phyloP scores from a whole-genome alignment of 2,888 invertebrate species.

The Dolichopus griseipennis region DNA sequence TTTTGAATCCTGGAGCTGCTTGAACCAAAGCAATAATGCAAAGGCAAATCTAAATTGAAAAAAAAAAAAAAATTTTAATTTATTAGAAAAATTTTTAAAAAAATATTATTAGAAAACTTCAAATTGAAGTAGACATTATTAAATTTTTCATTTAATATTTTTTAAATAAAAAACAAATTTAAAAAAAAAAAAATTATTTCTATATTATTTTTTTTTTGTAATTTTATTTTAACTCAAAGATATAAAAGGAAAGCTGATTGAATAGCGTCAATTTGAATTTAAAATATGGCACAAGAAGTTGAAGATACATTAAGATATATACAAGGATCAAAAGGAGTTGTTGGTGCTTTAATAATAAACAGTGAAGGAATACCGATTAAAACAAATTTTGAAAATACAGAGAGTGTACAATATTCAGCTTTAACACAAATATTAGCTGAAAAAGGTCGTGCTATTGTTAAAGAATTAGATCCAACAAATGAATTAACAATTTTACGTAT shows the following conservation, averaged over 20 bases:
- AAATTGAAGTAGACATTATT: too few species aligned
- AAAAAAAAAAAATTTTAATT: neutral
- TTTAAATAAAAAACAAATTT: neutral
- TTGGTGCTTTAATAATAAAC: slow-evolving; percentile 26
- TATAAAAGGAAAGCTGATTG: too few species aligned
- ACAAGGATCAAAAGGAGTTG: slow-evolving; percentile 24
- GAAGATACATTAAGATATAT: slow-evolving; percentile 27
- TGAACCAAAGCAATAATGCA: neutral
- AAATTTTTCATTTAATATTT: neutral
- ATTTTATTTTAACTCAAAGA: neutral
- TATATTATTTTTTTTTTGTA: too few species aligned
- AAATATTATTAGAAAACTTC: too few species aligned
- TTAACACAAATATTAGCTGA: slow-evolving; percentile 13
- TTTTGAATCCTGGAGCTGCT: neutral
- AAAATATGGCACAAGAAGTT: neutral
- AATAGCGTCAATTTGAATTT: too few species aligned
- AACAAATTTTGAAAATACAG: slow-evolving; percentile 26
- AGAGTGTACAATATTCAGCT: slow-evolving; percentile 15
- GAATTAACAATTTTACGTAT: slow-evolving; percentile 52
- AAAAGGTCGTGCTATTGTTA: slow-evolving; percentile 18
- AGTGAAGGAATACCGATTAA: slow-evolving; percentile 29
- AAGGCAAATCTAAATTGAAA: neutral
- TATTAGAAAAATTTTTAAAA: neutral
- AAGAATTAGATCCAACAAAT: slow-evolving; percentile 26
- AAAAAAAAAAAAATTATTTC: too few species aligned